Percentiles rank a stretch among this genome's conserved stretches.
phyloP scores from a whole-genome alignment of 2,113 vertebrate species.

The Tachuris rubrigastra region DNA sequence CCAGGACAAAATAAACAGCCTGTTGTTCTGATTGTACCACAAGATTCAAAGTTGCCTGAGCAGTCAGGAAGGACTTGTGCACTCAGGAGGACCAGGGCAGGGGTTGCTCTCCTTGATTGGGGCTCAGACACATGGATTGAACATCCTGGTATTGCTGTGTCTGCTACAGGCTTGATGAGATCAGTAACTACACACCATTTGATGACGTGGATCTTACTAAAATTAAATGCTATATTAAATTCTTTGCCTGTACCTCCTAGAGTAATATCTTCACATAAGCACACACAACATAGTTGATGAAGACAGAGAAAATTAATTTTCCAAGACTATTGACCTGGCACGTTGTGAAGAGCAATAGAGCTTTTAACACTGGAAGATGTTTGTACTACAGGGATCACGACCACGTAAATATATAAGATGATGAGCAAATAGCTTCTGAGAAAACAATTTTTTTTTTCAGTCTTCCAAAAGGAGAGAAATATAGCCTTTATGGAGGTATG shows the following conservation, averaged over 20 bases:
- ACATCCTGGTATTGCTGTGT: rapidly evolving
- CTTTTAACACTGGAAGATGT: background rate
- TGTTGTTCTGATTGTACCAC: rapidly evolving
- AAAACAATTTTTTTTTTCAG: background rate
- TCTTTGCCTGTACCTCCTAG: background rate
- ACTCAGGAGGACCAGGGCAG: background rate
- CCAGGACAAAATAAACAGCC: background rate
- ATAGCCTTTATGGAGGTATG: background rate
- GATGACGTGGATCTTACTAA: background rate
- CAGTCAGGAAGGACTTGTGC: background rate
- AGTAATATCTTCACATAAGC: background rate
- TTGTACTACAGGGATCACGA: background rate
- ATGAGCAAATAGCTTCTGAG: background rate
- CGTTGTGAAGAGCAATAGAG: background rate
- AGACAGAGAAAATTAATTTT: background rate
- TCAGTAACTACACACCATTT: background rate
- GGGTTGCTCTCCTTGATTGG: background rate
- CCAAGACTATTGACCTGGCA: background rate
- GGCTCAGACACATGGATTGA: background rate
- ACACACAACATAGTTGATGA: background rate
- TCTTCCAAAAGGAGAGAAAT: background rate
- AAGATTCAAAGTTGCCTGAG: background rate
- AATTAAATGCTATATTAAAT: background rate
- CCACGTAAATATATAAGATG: background rate
- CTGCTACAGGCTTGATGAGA: background rate